Evolutionary conservation across 23 tunicate genomes (phyloP).

Genomic region (Trididemnum clinides): DNA sequence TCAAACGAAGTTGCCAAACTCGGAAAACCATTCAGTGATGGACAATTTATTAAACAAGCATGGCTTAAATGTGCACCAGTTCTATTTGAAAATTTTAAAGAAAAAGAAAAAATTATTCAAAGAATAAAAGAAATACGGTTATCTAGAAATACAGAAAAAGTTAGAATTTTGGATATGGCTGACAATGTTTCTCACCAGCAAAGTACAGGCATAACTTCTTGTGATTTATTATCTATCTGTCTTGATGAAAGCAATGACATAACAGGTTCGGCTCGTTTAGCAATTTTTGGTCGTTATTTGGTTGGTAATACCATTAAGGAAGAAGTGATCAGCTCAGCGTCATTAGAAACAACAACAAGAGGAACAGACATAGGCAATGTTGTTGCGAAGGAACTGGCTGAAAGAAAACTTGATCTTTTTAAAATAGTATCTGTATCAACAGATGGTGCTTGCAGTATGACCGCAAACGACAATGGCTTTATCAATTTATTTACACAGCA

Average conservation of each 20-base stretch:
- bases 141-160: no score
- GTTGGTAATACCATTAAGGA: no score
- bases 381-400: slow-evolving; percentile 6
- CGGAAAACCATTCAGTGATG: not conserved
- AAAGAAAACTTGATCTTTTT: slow-evolving; percentile 2
- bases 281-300: slow-evolving; percentile 19
- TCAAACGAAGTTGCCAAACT: not conserved
- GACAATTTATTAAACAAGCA: slow-evolving; percentile 3
- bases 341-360: slow-evolving; percentile 19
- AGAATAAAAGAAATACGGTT: no score
- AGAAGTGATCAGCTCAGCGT: slow-evolving; percentile 1
- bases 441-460: slow-evolving; percentile 21
- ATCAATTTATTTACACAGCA: not conserved
- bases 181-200: no score
- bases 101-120: not conserved
- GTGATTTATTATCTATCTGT: slow-evolving; percentile 10
- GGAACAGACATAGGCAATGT: slow-evolving; percentile 8
- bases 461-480: not conserved
- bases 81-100: slow-evolving; percentile 16
- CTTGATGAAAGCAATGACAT: slow-evolving; percentile 2
- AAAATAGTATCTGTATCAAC: slow-evolving; percentile 5
- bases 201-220: slow-evolving; percentile 6
- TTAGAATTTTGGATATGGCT: no score
- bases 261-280: slow-evolving; percentile 6
- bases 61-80: slow-evolving; percentile 14